These are phyloP conservation scores for Puffinus mauretanicus DNA, from an alignment of 2,113 vertebrate species.

Conservation along the genomic window DNA sequence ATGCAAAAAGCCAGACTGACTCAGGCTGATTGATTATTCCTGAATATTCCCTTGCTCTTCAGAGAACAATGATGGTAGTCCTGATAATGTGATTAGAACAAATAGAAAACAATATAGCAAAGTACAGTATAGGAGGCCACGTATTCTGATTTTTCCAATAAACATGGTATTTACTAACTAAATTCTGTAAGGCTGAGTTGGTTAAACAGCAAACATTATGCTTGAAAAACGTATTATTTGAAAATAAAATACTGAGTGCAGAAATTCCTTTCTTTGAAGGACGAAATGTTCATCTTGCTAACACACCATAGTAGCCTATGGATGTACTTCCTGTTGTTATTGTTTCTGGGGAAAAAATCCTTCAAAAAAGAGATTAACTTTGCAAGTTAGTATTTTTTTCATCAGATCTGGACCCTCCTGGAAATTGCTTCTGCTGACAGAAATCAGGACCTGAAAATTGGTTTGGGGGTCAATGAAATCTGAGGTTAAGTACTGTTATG, in stretches of 20 bases:
- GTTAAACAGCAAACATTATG: background rate
- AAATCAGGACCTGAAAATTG: background rate
- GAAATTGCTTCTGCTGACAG: background rate
- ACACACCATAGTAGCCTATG: background rate
- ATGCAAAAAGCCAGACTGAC: background rate
- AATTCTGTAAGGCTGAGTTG: background rate
- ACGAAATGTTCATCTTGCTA: background rate
- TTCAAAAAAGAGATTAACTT: background rate
- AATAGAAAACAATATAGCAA: background rate
- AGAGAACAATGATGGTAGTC: background rate
- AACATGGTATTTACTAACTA: background rate
- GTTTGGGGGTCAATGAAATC: background rate
- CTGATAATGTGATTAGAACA: background rate
- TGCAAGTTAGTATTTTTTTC: background rate
- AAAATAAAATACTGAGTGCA: background rate
- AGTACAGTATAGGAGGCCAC: background rate
- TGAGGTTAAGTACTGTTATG: background rate
- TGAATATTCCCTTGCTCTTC: background rate
- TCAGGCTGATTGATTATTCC: background rate
- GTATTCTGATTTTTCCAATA: background rate
- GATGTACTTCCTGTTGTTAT: background rate
- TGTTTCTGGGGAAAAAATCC: background rate
- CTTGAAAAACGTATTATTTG: background rate
- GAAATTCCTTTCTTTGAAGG: background rate
- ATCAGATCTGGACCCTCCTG: background rate